Conservation (phyloP, 2,797 vertebrate species). For the Salmo trutta region DNA sequence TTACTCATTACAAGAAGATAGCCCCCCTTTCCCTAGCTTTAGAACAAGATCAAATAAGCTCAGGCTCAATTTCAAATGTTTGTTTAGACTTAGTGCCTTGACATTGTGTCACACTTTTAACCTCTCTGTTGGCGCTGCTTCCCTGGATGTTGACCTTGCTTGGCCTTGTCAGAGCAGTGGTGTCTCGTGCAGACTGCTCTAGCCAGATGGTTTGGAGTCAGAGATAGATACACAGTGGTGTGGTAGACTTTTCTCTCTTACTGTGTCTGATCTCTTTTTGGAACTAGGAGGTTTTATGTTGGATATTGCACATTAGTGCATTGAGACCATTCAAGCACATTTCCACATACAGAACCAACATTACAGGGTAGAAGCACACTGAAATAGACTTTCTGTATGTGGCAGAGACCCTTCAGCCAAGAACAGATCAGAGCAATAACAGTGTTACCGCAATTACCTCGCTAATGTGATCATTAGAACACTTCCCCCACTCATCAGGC, state of each 20-base stretch:
- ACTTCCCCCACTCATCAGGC: conserved; percentile 17
- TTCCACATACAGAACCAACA: conserved; percentile 2
- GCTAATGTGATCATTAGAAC: conserved; percentile 37
- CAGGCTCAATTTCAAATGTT: no score
- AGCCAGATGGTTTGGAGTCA: neutral
- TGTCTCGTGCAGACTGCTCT: neutral
- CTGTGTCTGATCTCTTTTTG: neutral
- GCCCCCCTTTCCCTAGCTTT: no score
- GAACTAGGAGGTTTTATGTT: neutral
- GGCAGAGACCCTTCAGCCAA: conserved; percentile 8
- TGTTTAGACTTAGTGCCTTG: no score
- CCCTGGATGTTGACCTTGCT: neutral
- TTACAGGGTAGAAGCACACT: conserved; percentile 2
- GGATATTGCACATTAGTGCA: no score
- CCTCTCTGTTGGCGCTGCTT: no score
- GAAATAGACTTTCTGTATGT: neutral
- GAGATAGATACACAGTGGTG: neutral
- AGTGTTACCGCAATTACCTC: conserved; percentile 28
- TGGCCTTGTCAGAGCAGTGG: neutral
- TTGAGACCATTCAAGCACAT: conserved; percentile 1
- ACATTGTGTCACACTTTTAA: no score
- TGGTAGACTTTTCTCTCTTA: no score
- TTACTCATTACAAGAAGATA: no score
- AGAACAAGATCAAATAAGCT: no score
- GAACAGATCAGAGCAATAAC: conserved; percentile 39